Conservation (phyloP, 1,140 invertebrate genomes). For the Caerostris darwini region DNA sequence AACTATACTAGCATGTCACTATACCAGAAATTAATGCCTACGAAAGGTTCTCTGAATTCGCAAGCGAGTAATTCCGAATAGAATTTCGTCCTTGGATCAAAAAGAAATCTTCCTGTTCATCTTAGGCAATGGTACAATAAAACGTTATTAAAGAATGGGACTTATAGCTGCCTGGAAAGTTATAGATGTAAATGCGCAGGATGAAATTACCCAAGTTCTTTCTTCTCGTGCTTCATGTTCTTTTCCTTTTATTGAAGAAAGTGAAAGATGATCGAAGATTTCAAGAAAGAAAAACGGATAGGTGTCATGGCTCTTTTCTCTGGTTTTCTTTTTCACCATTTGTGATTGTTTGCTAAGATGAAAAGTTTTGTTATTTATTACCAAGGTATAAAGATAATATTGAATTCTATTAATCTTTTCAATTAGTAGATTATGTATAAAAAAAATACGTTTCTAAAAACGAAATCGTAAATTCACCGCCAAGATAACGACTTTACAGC, state of each 20-base stretch:
- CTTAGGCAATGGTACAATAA: conserved; percentile 7
- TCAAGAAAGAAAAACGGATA: not conserved
- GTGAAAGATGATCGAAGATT: not conserved
- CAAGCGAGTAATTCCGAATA: not conserved
- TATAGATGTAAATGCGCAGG: conserved; percentile 6
- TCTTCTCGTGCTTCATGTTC: not conserved
- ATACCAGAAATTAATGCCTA: not conserved
- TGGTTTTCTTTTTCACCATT: too few species aligned
- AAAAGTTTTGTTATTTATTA: too few species aligned
- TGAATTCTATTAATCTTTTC: too few species aligned
- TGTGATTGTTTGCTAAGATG: too few species aligned
- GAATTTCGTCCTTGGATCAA: not conserved
- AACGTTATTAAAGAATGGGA: not conserved
- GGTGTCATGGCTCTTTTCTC: too few species aligned
- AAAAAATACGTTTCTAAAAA: too few species aligned
- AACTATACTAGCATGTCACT: not conserved
- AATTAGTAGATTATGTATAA: too few species aligned
- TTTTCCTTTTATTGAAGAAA: not conserved
- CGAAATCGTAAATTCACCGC: too few species aligned
- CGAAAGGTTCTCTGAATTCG: not conserved
- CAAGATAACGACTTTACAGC: too few species aligned
- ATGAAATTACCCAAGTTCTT: not conserved
- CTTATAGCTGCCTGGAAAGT: not conserved
- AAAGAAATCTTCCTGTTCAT: not conserved
- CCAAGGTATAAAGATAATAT: too few species aligned